Base-by-base conservation (phyloP, 2,797 vertebrate species). In the Sebastes matsubarae region DNA sequence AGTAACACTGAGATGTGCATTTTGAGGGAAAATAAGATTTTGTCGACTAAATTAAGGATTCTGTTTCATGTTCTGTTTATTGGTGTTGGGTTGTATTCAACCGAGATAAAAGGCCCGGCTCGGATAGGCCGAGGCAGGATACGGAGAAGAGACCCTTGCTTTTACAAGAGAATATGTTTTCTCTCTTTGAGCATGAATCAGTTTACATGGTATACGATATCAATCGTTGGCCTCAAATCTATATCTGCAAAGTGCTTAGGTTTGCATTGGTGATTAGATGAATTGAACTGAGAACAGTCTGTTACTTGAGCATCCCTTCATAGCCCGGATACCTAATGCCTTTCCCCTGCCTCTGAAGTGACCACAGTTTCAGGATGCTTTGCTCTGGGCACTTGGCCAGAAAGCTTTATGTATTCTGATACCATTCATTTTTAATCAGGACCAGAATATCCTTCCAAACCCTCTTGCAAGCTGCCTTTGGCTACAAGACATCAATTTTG, bases 361-460 rank as follows among this genome's bases (percentile, higher is more conserved):
- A 95, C 94, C 93, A 92, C 92, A 93, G 89, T 87, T 93, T 92
- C 90, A 94, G 89, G 93, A 94, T 94, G 93, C 91, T 91, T 84
- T 83, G 87, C 92, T 92, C 89, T 60, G 89, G 93, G 94, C 92
- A 76, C 88, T 81, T 68, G 83, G 94, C 93, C 93, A 94, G 94
- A 93, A 87, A 91, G 92, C 92, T 91, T 93, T 93, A 94, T 94
- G 93, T 91, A 94, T 94, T 94, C 92, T 92, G 92, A 95, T 95
- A 94, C 88, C 91, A 94, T 94, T 94, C 92, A 94, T 95, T 94
- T 95, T 95, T 95, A 94, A 95, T 94, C 94, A 95, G 89, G 87
- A 93, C 86, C 86, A 91, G 92, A 94, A 92, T 91, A 93, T 91
- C 90, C 85, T 82, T 91, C 89, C 79, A 84, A 91, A 91, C 79